phyloP scores from a whole-genome alignment of 1,140 invertebrate genomes.

The Brachionus rubens region DNA sequence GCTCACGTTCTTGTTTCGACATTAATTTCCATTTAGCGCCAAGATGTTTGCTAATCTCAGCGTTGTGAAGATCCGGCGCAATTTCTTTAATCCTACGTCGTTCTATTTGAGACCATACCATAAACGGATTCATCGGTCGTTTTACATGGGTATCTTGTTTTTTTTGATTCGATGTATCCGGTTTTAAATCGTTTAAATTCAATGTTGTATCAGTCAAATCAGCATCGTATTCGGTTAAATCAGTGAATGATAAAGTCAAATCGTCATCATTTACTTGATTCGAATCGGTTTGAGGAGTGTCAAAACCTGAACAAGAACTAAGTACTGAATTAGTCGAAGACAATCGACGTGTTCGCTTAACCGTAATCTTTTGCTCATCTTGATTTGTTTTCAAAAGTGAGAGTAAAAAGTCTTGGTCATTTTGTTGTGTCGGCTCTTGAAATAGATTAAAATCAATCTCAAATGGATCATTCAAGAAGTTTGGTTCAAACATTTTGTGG shows the following conservation, averaged over 20 bases:
- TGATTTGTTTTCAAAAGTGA: neutral
- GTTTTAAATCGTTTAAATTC: constrained; percentile 10
- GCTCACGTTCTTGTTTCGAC: constrained; percentile 77
- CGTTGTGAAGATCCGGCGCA: constrained; percentile 13
- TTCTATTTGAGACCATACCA: constrained; percentile 58
- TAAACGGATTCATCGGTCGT: constrained; percentile 93
- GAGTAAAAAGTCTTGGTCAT: neutral
- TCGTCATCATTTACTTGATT: neutral
- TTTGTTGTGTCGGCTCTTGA: neutral
- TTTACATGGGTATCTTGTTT: constrained; percentile 68
- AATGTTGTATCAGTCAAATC: constrained; percentile 16
- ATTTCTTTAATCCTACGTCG: neutral
- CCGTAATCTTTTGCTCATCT: neutral
- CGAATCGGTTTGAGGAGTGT: neutral
- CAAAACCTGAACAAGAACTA: neutral
- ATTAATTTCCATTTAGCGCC: constrained; percentile 32
- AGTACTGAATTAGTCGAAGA: neutral
- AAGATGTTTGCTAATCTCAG: constrained; percentile 32
- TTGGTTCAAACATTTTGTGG: no score
- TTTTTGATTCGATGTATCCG: neutral
- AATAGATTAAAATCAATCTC: neutral
- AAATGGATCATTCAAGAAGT: neutral
- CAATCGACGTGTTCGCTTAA: neutral
- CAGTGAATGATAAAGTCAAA: neutral
- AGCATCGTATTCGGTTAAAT: constrained; percentile 1